Evolutionary conservation across 2,888 invertebrate species (phyloP).

Genomic region (Spodoptera picta): DNA sequence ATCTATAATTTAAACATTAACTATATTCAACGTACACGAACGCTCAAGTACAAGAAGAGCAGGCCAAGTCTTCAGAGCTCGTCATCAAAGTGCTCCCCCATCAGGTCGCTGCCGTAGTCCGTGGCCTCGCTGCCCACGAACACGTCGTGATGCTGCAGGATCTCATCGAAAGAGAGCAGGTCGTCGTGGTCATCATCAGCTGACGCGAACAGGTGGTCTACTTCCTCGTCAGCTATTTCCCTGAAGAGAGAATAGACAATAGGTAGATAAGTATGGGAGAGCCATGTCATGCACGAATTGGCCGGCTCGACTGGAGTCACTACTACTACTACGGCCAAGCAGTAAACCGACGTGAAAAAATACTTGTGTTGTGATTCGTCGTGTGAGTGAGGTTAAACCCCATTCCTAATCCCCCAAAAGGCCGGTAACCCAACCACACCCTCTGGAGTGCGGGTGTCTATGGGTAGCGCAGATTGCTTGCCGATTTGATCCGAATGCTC

Average conservation of each 20-base stretch:
- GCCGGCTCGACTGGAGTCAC: no score
- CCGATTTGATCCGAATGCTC: no score
- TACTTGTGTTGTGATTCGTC: no score
- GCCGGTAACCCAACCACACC: no score
- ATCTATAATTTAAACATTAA: background rate
- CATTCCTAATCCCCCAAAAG: no score
- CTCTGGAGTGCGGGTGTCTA: no score
- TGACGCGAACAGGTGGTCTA: conserved; percentile 95
- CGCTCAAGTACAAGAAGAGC: conserved; percentile 18
- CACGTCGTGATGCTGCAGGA: conserved; percentile 94
- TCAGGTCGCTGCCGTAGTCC: conserved; percentile 95
- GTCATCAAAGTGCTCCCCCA: conserved; percentile 94
- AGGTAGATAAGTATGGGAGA: no score
- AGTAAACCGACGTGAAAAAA: no score
- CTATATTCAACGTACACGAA: conserved; percentile 12
- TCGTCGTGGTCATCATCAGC: conserved; percentile 96
- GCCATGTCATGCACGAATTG: no score
- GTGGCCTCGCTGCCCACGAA: conserved; percentile 98
- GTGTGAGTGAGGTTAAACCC: no score
- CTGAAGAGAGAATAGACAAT: conserved; percentile 71
- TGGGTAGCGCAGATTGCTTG: no score
- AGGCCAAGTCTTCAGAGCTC: conserved; percentile 89
- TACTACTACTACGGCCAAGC: no score
- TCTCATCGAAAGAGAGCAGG: conserved; percentile 93
- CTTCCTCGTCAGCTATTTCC: conserved; percentile 96